phyloP scores from a whole-genome alignment of 2,888 invertebrate genomes.

The Hyalella azteca region DNA sequence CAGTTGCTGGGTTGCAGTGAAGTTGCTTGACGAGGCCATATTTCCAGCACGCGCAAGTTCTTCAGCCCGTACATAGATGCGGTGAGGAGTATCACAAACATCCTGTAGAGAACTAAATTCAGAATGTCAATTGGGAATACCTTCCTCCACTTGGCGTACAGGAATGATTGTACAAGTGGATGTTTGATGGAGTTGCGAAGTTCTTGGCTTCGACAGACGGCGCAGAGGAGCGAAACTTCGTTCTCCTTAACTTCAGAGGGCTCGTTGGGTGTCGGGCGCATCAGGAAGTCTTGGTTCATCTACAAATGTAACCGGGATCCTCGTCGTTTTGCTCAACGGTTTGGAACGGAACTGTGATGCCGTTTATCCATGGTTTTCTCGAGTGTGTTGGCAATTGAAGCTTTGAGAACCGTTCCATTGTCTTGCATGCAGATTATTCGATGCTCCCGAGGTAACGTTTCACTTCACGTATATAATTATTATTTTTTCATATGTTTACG shows the following conservation, averaged over 20 bases:
- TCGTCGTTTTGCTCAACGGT: conserved; percentile 38
- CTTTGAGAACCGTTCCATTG: conserved; percentile 37
- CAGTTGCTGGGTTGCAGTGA: not conserved
- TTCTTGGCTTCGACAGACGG: conserved; percentile 43
- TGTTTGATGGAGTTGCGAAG: conserved; percentile 49
- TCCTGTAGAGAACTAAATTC: conserved; percentile 47
- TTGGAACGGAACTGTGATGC: conserved; percentile 40
- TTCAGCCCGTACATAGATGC: conserved; percentile 49
- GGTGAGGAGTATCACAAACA: conserved; percentile 53
- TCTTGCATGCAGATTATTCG: conserved; percentile 19
- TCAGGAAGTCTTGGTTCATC: conserved; percentile 49
- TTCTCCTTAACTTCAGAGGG: not conserved
- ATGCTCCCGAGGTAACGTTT: conserved; percentile 47
- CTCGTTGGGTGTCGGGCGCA: conserved; percentile 39
- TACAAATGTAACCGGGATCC: conserved; percentile 45
- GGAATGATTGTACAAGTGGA: conserved; percentile 49
- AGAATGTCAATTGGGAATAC: conserved; percentile 45
- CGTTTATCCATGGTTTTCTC: conserved; percentile 51
- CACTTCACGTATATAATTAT: too few relatives aligned
- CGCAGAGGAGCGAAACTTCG: conserved; percentile 49
- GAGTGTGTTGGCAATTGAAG: conserved; percentile 42
- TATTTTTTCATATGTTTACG: too few relatives aligned
- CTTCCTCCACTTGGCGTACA: conserved; percentile 57
- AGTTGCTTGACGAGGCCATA: not conserved
- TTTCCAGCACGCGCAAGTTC: conserved; percentile 45